Conservation (phyloP, 2,888 invertebrate genomes). For the Anthrax anthrax region DNA sequence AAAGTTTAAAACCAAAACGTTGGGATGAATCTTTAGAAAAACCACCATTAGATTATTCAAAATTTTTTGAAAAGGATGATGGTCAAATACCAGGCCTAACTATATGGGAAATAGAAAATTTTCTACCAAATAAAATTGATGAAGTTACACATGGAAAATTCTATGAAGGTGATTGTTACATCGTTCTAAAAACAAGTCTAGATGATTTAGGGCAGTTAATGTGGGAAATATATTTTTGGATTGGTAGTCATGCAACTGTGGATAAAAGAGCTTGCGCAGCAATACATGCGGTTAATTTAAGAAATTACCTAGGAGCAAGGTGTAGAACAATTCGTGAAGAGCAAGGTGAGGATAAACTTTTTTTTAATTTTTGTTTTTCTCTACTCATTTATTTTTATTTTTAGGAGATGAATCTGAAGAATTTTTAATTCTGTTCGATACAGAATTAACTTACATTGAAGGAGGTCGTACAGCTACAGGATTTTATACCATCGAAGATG, state of each 20-base stretch:
- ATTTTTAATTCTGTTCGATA: conserved; percentile 81
- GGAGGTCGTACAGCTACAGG: conserved; percentile 96
- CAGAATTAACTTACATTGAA: conserved; percentile 85
- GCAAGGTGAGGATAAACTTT: conserved; percentile 44
- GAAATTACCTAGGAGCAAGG: conserved; percentile 88
- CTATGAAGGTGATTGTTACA: conserved; percentile 98
- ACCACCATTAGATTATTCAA: conserved; percentile 90
- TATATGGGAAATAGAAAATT: conserved; percentile 99
- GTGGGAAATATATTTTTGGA: conserved; percentile 99
- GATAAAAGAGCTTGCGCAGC: conserved; percentile 40
- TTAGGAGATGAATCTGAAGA: conserved; percentile 81
- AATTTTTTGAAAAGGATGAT: conserved; percentile 91
- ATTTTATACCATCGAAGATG: conserved; percentile 91
- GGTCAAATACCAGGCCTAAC: conserved; percentile 84
- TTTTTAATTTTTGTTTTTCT: not conserved
- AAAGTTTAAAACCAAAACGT: conserved; percentile 62
- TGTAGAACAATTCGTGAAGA: conserved; percentile 93
- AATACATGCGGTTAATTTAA: conserved; percentile 95
- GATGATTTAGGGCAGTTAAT: conserved; percentile 72
- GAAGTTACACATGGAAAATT: conserved; percentile 94
- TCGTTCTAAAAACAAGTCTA: conserved; percentile 74
- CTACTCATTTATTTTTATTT: not conserved
- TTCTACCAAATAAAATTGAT: conserved; percentile 86
- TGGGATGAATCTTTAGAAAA: conserved; percentile 95
- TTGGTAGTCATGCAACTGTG: conserved; percentile 87